Base-by-base conservation (phyloP, 2,888 invertebrate genomes). In the Cloeon dipterum region DNA sequence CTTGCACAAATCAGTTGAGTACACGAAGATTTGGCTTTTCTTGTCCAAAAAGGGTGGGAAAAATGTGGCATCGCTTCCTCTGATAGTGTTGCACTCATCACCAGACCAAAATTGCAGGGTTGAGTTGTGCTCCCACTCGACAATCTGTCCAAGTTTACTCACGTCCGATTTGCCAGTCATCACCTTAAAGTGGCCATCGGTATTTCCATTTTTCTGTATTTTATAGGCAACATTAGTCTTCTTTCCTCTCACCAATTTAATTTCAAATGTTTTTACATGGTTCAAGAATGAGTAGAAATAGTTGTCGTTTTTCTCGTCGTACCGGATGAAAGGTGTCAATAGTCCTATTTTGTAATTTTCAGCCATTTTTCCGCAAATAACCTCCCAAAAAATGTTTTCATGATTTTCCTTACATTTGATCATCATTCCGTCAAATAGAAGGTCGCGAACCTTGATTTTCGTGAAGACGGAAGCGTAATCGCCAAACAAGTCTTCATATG, bases 1-100 rank as follows among this genome's bases (percentile, higher is more conserved):
- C 70, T 70, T 65, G 63, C 88, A 88, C 4, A 88, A 50, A 52
- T 86, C 83, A 0, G 71, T 67, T 1, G 77, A 67, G 48, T 69
- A 88, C 0, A 77, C 72, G 45, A 71, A 66, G 8, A 79, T 50
- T 3, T 74, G 68, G 34, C 74, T 69, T 14, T 68, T 65, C 39
- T 64, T 59, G 2, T 65, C 64, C 34, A 75, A 50, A 46, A 76
- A 75, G 0, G 88, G 85, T 1, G 82, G 72, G 54, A 88, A 88
- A 13, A 88, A 72, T 0, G 86, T 83, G 0, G 83, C 78, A 50
- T 91, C 89, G 0, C 85, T 86, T 2, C 89, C 89, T 5, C 64
- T 57, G 47, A 70, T 74, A 37, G 66, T 59, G 50, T 86, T 82
- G 50, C 89, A 88, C 8, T 64, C 57, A 35, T 68, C 65, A 1